phyloP scores from a whole-genome alignment of 2,113 vertebrate genomes.

The Festucalex cinctus region DNA sequence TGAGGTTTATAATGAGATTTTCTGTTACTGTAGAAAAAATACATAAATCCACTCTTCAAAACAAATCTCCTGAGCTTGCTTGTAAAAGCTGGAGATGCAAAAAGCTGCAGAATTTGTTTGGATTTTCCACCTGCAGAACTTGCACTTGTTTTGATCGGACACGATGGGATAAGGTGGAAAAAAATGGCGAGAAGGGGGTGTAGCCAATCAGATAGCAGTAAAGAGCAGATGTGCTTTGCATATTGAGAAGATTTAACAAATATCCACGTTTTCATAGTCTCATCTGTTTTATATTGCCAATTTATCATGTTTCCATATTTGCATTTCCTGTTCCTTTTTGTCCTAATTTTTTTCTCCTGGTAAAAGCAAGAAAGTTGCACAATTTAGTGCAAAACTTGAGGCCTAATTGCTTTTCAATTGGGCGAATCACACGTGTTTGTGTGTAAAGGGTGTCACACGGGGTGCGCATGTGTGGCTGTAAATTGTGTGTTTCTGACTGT shows the following conservation, averaged over 20 bases:
- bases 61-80: slow-evolving; percentile 33
- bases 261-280: not conserved
- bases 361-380: slow-evolving; percentile 60
- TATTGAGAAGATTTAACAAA: not conserved
- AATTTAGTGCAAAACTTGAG: slow-evolving; percentile 67
- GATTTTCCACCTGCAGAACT: not conserved
- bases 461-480: not conserved
- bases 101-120: not conserved
- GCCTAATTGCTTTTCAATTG: slow-evolving; percentile 76
- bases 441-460: too few relatives aligned
- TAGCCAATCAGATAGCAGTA: not conserved
- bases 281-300: too few relatives aligned
- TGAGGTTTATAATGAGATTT: slow-evolving; percentile 55
- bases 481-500: not conserved
- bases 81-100: slow-evolving; percentile 16
- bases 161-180: slow-evolving; percentile 17
- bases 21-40: slow-evolving; percentile 24
- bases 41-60: slow-evolving; percentile 35
- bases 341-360: slow-evolving; percentile 22
- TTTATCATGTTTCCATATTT: not conserved
- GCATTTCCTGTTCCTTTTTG: not conserved
- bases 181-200: not conserved
- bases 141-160: not conserved
- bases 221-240: not conserved
- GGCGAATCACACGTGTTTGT: slow-evolving; percentile 52